These are phyloP conservation scores for Parotia lawesii DNA, from an alignment of 2,113 vertebrate genomes.

Conservation along the genomic window DNA sequence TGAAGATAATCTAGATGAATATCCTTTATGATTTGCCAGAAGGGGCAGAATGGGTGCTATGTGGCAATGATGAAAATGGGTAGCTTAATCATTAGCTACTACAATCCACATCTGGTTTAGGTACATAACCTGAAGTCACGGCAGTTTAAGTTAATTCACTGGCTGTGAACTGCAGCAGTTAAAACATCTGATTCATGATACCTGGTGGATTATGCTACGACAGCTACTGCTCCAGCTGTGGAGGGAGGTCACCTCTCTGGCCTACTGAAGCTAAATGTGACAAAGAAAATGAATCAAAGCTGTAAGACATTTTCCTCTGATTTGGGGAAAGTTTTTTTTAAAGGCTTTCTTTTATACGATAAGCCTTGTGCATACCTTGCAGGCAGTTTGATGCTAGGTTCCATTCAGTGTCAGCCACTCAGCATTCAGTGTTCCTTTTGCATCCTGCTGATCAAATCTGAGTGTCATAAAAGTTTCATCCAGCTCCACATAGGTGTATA, in stretches of 20 bases:
- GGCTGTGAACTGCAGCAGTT: background rate
- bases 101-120: background rate
- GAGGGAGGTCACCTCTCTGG: background rate
- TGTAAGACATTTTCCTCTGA: background rate
- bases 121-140: background rate
- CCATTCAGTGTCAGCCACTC: background rate
- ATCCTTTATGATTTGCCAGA: background rate
- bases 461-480: background rate
- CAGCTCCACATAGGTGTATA: background rate
- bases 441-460: background rate
- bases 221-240: background rate
- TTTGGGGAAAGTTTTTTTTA: background rate
- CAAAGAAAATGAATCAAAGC: background rate
- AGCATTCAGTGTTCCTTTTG: background rate
- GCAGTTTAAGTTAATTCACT: constrained; percentile 3
- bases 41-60: background rate
- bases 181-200: background rate
- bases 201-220: background rate
- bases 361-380: background rate
- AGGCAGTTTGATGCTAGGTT: background rate
- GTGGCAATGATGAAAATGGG: background rate
- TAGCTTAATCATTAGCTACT: background rate
- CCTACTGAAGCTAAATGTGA: background rate
- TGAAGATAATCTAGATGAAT: background rate
- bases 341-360: background rate